A percentile compares a stretch with the other conserved stretches of the same genome.
These are phyloP conservation scores for Agrochola circellaris DNA, from an alignment of 2,888 invertebrate species.

Conservation along the genomic window DNA sequence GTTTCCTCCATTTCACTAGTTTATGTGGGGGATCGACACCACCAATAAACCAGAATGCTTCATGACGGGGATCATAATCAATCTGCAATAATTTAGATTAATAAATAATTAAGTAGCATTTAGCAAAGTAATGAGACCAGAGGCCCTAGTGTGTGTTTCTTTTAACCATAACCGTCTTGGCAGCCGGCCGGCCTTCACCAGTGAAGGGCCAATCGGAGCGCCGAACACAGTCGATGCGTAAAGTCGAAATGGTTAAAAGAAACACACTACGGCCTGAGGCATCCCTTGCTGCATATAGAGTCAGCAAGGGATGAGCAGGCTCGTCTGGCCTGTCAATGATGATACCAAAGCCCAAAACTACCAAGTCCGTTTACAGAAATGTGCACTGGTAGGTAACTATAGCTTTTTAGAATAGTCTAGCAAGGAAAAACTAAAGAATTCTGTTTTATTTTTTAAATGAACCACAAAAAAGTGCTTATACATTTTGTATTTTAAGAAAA, in stretches of 20 bases:
- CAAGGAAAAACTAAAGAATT: not conserved
- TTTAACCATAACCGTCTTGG: too few relatives aligned
- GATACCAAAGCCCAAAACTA: not conserved
- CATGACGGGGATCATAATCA: conserved; percentile 94
- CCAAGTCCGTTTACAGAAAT: not conserved
- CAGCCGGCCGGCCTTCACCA: too few relatives aligned
- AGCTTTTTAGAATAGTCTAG: not conserved
- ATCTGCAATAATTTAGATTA: conserved; percentile 83
- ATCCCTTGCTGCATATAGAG: not conserved
- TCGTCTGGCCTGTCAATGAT: not conserved
- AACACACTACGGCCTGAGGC: too few relatives aligned
- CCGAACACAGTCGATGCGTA: too few relatives aligned
- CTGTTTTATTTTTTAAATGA: not conserved
- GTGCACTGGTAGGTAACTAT: not conserved
- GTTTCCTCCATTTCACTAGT: conserved; percentile 82
- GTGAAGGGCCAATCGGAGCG: too few relatives aligned
- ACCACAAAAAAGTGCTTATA: not conserved
- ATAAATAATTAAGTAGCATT: not conserved
- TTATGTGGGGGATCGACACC: conserved; percentile 91
- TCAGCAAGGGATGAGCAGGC: not conserved
- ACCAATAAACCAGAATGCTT: conserved; percentile 96
- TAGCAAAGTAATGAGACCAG: conserved; percentile 1
- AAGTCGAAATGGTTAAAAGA: too few relatives aligned
- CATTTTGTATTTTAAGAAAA: not conserved
- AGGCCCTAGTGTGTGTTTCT: too few relatives aligned